Evolutionary conservation across 2,797 vertebrate genomes (phyloP), one percentile per base, ranked within the genome.

Genomic region (Fistularia commersonii): DNA sequence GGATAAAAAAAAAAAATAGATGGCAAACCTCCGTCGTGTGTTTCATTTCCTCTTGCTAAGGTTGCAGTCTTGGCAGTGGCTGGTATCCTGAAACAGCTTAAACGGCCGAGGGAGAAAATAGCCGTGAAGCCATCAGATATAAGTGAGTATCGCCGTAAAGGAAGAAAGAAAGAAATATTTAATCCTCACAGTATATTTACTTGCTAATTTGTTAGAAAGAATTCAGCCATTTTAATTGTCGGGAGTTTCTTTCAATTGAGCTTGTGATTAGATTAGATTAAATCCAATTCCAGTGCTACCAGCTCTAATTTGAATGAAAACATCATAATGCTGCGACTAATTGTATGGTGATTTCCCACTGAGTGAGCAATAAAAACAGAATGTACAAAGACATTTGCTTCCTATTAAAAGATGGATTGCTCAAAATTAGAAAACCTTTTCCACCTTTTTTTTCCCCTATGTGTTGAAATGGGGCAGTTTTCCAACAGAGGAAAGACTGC

Each of bases 51-150:
- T 35, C 42, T 57, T 8, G 1, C 69, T 8, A 72, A 99, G 97
- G 93, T 98, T 89, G 93, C 94, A 1, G 94, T 99, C 57, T 94
- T 92, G 11, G 93, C 94, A 45, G 84, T 97, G 57, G 95, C 94
- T 62, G 96, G 93, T 34, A 92, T 99, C 77, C 88, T 98, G 51
- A 98, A 97, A 57, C 97, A 98, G 66, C 83, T 94, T 50, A 99
- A 98, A 82, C 92, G 93, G 67, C 81, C 91, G 0, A 91, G 88
- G 64, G 91, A 89, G 79, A 99, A 97, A 88, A 79, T 94, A 51
- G 62, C 88, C 39, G 69, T 98, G 70, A 92, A 89, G 57, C 95
- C 94, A 5, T 93, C 92, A 0, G 84, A 94, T 65, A 91, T 98
- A 76, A 92, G 97, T 99, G 84, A 79, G 96, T 89, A 14, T 4